Evolutionary conservation across 2,888 invertebrate species (phyloP), one percentile per base, ranked within the genome.

Genomic region (Lamproptera curius): DNA sequence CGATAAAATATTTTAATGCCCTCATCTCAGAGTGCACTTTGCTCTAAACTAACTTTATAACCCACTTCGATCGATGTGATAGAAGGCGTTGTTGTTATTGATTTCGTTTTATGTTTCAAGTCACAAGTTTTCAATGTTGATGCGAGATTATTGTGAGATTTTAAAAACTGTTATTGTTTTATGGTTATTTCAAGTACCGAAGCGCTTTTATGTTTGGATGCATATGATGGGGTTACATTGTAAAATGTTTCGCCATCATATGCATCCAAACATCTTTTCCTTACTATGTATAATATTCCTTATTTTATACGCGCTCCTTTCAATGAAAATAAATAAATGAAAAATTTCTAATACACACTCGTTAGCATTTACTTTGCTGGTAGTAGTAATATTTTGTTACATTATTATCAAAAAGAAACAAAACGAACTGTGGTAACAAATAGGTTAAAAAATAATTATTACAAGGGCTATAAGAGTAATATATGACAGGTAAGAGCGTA

Each of bases 1-100:
- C 51, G 50, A 52, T 63, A 62, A 65, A 63, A 61, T 62, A 64
- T 63, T 65, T 63, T 64, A 62, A 65, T 62, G 57, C 45, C 45
- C 52, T 57, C 51, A 50, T 57, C 56, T 55, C 56, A 54, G 55
- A 63, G 62, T 62, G 61, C 62, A 66, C 61, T 65, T 54, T 48
- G 51, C 57, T 59, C 58, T 62, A 57, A 61, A 64, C 58, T 50
- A 51, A 55, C 54, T 54, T 59, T 57, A 55, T 46, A 14, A n/a
- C 20, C 23, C 33, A 46, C 20, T 45, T 15, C 31, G 33, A 26
- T 28, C 34, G 15, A 40, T 28, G 34, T 40, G 26, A 33, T 40
- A 26, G 26, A 16, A 46, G 40, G 35, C 17, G 26, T 9, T 40
- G 26, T 9, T 40, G 26, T 40, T 16, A 40, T 34, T 40, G 11